A percentile compares a stretch with the other conserved stretches of the same genome.
These are phyloP conservation scores for Amphiprion clarkii DNA, from an alignment of 2,797 vertebrate genomes.

Conservation along the genomic window DNA sequence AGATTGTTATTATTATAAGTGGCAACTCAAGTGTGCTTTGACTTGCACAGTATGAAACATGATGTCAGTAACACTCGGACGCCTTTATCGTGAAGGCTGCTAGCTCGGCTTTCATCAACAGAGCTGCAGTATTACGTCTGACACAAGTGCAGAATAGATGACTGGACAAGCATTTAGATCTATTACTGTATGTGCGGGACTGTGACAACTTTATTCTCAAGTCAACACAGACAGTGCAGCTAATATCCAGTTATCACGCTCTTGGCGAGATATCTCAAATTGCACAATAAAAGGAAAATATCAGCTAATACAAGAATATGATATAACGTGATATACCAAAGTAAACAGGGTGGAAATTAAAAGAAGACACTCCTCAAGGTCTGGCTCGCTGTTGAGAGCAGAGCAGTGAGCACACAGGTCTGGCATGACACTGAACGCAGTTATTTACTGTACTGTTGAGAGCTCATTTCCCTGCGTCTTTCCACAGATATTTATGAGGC, in stretches of 20 bases:
- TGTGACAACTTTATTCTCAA: background rate
- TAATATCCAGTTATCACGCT: background rate
- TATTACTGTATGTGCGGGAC: background rate
- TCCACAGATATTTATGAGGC: conserved; percentile 45
- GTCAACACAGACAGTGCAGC: background rate
- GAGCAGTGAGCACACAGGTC: conserved; percentile 2
- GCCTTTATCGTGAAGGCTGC: conserved; percentile 14
- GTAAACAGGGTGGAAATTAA: conserved; percentile 8
- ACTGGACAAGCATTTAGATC: conserved; percentile 8
- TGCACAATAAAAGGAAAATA: background rate
- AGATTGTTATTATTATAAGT: conserved; percentile 45
- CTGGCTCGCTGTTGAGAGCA: conserved; percentile 7
- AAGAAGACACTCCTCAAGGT: conserved; percentile 7
- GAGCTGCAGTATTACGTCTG: conserved; percentile 6
- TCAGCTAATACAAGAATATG: background rate
- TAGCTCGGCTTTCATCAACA: conserved; percentile 4
- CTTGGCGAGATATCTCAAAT: background rate
- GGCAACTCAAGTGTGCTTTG: background rate
- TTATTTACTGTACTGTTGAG: conserved; percentile 40
- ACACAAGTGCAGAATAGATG: conserved; percentile 9
- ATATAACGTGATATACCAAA: background rate
- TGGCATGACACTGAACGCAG: background rate
- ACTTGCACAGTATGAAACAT: conserved; percentile 1
- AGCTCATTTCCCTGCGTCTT: conserved; percentile 43
- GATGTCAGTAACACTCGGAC: conserved; percentile 20